Percentiles rank a stretch among this genome's conserved stretches.
These are phyloP conservation scores for Chelmon rostratus DNA, from an alignment of 2,797 vertebrate genomes.

Conservation along the genomic window DNA sequence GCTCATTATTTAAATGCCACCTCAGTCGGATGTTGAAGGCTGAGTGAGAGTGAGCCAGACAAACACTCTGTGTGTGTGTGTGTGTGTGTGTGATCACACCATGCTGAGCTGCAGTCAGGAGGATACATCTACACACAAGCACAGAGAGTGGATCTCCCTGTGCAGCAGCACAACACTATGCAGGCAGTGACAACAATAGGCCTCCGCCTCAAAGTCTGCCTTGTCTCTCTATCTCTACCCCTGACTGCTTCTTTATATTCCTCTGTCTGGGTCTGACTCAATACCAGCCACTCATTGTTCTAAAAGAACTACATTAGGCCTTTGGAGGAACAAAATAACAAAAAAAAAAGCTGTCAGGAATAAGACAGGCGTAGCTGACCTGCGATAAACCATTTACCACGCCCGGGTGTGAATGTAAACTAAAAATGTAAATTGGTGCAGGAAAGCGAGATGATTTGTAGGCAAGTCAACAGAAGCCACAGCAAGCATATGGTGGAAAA, in stretches of 20 bases:
- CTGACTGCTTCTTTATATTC: constrained; percentile 56
- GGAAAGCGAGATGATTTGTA: constrained; percentile 62
- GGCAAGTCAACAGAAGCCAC: constrained; percentile 76
- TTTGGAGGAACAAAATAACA: constrained; percentile 30
- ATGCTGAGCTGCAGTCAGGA: constrained; percentile 63
- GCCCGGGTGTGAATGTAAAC: constrained; percentile 47
- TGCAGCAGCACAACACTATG: constrained; percentile 42
- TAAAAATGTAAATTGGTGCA: constrained; percentile 56
- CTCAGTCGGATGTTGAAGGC: constrained; percentile 71
- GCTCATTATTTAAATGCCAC: constrained; percentile 85
- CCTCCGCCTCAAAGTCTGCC: constrained; percentile 59
- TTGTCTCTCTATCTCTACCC: constrained; percentile 44
- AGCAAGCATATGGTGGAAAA: constrained; percentile 70
- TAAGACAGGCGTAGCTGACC: constrained; percentile 33
- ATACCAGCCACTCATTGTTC: constrained; percentile 48
- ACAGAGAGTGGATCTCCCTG: constrained; percentile 59
- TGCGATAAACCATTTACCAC: constrained; percentile 30
- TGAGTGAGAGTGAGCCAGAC: constrained; percentile 43
- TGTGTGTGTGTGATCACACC: constrained; percentile 43
- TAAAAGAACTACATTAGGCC: constrained; percentile 33
- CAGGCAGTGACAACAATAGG: constrained; percentile 62
- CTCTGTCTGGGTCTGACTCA: constrained; percentile 48
- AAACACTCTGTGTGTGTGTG: constrained; percentile 14
- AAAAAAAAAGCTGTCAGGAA: constrained; percentile 28
- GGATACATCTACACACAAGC: constrained; percentile 56